A percentile compares a stretch with the other conserved stretches of the same genome.
Conservation (phyloP, 2,113 vertebrate genomes). For the Dasyprocta punctata region DNA sequence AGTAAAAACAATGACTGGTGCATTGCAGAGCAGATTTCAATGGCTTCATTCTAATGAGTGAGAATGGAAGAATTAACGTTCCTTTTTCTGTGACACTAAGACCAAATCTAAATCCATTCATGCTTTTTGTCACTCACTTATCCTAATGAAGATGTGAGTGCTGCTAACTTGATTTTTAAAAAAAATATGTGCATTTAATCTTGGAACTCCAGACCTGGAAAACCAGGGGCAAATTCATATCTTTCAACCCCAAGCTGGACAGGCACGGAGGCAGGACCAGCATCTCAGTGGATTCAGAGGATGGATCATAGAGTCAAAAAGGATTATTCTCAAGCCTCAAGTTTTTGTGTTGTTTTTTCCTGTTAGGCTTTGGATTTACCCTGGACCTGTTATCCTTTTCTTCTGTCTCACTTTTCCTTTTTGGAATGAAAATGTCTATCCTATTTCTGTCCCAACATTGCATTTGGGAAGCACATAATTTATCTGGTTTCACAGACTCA, state of each 20-base stretch:
- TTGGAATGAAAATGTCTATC: not conserved
- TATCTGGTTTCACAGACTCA: not conserved
- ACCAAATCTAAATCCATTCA: not conserved
- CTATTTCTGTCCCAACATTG: not conserved
- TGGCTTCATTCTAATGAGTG: not conserved
- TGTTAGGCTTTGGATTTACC: not conserved
- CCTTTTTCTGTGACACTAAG: not conserved
- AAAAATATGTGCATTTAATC: not conserved
- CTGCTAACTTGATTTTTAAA: not conserved
- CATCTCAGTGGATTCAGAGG: not conserved
- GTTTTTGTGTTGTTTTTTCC: not conserved
- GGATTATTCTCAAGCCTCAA: not conserved
- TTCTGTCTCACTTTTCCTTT: not conserved
- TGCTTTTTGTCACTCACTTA: not conserved
- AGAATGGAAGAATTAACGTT: not conserved
- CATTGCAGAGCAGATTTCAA: not conserved
- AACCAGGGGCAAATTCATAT: not conserved
- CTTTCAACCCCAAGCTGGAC: not conserved
- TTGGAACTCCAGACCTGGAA: not conserved
- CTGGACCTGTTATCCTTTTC: not conserved
- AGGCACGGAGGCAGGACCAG: not conserved
- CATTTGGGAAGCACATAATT: not conserved
- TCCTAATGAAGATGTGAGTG: not conserved
- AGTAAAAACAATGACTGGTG: not conserved
- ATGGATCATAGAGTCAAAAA: not conserved